Percentiles rank a stretch among this genome's conserved stretches.
phyloP scores from a whole-genome alignment of 2,888 invertebrate species.

The Esperia sulphurella region DNA sequence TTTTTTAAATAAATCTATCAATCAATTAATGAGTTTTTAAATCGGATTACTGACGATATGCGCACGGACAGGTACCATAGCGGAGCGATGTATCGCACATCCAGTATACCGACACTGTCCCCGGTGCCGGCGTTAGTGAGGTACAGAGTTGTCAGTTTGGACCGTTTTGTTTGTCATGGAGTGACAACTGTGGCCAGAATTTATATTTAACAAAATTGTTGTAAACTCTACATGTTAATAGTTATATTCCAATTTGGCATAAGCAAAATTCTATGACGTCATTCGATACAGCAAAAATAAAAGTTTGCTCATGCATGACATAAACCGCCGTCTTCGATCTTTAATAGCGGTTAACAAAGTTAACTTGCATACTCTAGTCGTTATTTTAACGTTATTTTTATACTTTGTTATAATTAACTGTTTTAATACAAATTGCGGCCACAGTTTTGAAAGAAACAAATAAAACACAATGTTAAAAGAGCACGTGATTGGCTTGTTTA shows the following conservation, averaged over 20 bases:
- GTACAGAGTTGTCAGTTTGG: constrained; percentile 73
- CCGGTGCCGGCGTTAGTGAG: constrained; percentile 85
- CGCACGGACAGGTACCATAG: constrained; percentile 75
- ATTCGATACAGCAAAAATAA: too few species aligned
- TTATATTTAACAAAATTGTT: too few species aligned
- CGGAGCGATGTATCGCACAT: constrained; percentile 91
- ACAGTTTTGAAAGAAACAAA: constrained; percentile 29
- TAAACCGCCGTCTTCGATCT: too few species aligned
- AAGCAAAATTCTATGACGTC: too few species aligned
- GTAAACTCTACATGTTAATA: too few species aligned
- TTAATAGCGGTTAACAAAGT: too few species aligned
- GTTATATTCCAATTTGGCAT: too few species aligned
- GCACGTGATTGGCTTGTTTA: constrained; percentile 45
- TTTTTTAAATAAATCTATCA: too few species aligned
- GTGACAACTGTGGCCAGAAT: constrained; percentile 42
- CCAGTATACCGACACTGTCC: constrained; percentile 93
- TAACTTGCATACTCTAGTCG: too few species aligned
- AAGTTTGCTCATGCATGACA: too few species aligned
- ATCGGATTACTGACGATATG: neutral
- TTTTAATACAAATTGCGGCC: constrained; percentile 38
- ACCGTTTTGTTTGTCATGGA: constrained; percentile 48
- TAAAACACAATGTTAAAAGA: constrained; percentile 33
- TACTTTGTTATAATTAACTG: neutral
- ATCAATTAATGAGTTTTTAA: too few species aligned
- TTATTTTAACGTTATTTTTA: too few species aligned